Base-by-base conservation (phyloP, 1,140 invertebrate genomes). In the Sinella curviseta region DNA sequence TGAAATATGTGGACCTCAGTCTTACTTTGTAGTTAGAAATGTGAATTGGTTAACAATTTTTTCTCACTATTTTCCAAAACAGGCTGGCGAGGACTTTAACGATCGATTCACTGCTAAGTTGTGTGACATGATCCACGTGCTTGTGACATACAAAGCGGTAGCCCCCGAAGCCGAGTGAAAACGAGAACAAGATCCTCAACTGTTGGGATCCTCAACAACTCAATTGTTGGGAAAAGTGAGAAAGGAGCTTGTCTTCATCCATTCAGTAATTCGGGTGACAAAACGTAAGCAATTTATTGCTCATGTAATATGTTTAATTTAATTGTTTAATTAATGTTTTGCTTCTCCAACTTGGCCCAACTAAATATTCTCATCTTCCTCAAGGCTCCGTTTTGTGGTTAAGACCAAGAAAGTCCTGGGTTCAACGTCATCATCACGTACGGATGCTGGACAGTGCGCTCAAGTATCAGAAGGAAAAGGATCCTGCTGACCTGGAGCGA, bases 231-330 rank as follows among this genome's bases (percentile, higher is more conserved):
- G 3, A 33, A 70, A 70, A 70, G 65, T 30, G 12, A 3, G 65
- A 70, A 70, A 70, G n/a, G 65, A 70, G 24, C 65, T 70, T 31
- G 30, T 70, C 1, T 70, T 70, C n/a, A 70, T 70, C 31, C 65
- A 70, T 70, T 30, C 65, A 31, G 65, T 70, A 1, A 33, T 33
- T 14, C 26, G 31, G 8, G 31, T 70, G 1, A 70, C 65, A 30
- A 70, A 70, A 33, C 65, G 26, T n/a, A n/a, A n/a, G n/a, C n/a
- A n/a, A n/a, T n/a, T n/a, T n/a, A n/a, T n/a, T n/a, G n/a, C n/a
- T n/a, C n/a, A n/a, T n/a, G n/a, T n/a, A n/a, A n/a, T n/a, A n/a
- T n/a, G n/a, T n/a, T n/a, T n/a, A n/a, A n/a, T n/a, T n/a, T n/a
- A n/a, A n/a, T n/a, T n/a, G n/a, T n/a, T n/a, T n/a, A n/a, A n/a